Evolutionary conservation across 64 coral and sea anemone genomes (phyloP).

Genomic region (Stichodactyla helianthus): DNA sequence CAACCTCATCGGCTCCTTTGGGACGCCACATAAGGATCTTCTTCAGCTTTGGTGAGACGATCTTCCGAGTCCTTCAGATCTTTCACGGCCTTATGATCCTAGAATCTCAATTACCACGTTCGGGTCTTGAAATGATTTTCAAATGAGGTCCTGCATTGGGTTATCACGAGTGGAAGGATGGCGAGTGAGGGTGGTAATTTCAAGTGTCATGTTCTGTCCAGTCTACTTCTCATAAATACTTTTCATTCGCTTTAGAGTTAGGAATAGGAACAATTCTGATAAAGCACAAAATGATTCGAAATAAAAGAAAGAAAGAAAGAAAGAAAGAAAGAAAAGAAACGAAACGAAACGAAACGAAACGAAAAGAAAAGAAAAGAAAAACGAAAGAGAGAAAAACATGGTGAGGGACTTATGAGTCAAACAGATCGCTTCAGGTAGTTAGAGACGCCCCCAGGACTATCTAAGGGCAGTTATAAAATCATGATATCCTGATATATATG

Average conservation of each 20-base stretch:
- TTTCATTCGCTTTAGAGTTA: no score
- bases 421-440: no score
- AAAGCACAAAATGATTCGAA: no score
- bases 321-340: no score
- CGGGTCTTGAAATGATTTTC: not conserved
- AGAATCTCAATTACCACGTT: not conserved
- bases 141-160: not conserved
- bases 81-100: slow-evolving; percentile 1
- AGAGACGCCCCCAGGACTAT: not conserved
- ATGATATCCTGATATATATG: not conserved
- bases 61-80: not conserved
- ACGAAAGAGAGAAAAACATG: no score
- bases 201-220: no score
- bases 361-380: no score
- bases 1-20: not conserved
- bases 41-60: not conserved
- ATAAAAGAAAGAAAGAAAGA: no score
- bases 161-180: not conserved
- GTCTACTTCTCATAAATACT: no score
- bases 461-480: not conserved
- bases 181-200: not conserved
- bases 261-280: no score
- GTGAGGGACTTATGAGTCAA: no score
- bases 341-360: no score
- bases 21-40: not conserved